These are phyloP conservation scores for Ochropacha duplaris DNA, from an alignment of 2,888 invertebrate genomes.

Conservation along the genomic window DNA sequence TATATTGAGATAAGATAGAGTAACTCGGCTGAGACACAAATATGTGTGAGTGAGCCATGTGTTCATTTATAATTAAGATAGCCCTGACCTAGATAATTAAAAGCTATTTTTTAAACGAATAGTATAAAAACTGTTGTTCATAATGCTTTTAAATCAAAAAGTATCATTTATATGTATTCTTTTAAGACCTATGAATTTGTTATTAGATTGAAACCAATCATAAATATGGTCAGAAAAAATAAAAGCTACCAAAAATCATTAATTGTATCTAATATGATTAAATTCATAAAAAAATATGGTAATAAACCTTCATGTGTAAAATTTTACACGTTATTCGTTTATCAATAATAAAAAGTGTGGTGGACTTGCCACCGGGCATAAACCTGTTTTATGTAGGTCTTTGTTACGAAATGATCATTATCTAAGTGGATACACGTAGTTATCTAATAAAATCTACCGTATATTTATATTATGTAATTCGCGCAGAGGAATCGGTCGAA, in stretches of 20 bases:
- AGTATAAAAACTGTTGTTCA: not conserved
- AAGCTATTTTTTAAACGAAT: not conserved
- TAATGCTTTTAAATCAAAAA: not conserved
- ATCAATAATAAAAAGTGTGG: not conserved
- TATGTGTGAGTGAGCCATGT: conserved; percentile 27
- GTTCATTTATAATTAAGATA: conserved; percentile 24
- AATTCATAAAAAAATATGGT: no score
- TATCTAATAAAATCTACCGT: not conserved
- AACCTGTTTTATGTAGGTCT: not conserved
- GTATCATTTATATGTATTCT: no score
- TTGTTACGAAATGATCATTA: not conserved
- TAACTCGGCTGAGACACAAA: conserved; percentile 19
- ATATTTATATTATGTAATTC: not conserved
- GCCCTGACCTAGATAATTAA: conserved; percentile 41
- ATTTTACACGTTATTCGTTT: not conserved
- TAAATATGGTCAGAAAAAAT: no score
- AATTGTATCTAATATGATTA: no score
- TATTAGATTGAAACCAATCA: no score
- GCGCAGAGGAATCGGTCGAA: not conserved
- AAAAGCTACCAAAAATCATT: no score
- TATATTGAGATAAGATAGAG: conserved; percentile 28
- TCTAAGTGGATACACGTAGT: not conserved
- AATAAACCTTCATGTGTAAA: no score
- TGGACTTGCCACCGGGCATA: conserved; percentile 3
- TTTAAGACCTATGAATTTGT: no score